These are phyloP conservation scores for Suillia variegata DNA, from an alignment of 2,888 invertebrate genomes.

Conservation along the genomic window DNA sequence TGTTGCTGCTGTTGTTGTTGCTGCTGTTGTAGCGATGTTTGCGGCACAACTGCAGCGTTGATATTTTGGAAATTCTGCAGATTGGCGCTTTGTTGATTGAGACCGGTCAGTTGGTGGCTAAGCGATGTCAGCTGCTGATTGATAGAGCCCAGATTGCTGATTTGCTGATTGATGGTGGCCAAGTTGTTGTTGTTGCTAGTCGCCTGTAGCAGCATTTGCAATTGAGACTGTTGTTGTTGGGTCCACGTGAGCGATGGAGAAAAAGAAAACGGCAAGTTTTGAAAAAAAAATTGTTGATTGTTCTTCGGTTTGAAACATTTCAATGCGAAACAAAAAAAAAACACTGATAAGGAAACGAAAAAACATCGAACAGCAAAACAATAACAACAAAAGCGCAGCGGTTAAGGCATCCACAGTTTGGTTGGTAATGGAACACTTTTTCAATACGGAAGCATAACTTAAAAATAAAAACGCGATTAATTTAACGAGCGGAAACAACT, in stretches of 20 bases:
- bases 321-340: conserved; percentile 18
- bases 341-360: conserved; percentile 27
- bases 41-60: conserved; percentile 37
- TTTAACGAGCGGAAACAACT: too few relatives aligned
- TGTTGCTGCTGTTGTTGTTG: conserved; percentile 39
- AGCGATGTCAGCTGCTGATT: conserved; percentile 59
- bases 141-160: conserved; percentile 59
- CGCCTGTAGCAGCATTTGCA: conserved; percentile 58
- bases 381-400: conserved; percentile 13
- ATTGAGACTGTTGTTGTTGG: conserved; percentile 46
- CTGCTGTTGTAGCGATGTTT: conserved; percentile 55
- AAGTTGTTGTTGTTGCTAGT: conserved; percentile 59
- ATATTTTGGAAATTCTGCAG: conserved; percentile 58
- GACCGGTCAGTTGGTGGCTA: conserved; percentile 58
- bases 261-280: conserved; percentile 5
- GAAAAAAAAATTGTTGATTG: too few relatives aligned
- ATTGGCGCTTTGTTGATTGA: conserved; percentile 61
- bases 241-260: conserved; percentile 8
- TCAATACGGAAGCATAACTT: too few relatives aligned
- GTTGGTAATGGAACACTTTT: conserved; percentile 22
- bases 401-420: conserved; percentile 18
- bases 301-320: not conserved
- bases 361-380: conserved; percentile 24
- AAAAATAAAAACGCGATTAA: too few relatives aligned
- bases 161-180: conserved; percentile 60